Conservation (phyloP, 2,113 vertebrate species). For the Eulemur rufifrons region DNA sequence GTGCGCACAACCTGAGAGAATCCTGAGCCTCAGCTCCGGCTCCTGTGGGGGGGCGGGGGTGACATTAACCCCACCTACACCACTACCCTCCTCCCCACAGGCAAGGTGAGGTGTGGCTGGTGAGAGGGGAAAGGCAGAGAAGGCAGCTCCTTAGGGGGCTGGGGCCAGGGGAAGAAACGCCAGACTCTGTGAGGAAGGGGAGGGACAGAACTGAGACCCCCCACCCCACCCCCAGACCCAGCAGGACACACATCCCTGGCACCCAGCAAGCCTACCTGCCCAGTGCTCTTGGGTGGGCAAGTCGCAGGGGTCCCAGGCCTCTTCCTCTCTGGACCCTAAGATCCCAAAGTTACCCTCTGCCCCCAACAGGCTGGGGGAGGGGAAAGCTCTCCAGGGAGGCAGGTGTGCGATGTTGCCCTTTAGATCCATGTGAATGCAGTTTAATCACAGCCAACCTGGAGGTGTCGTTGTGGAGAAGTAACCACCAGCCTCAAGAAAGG, state of each 20-base stretch:
- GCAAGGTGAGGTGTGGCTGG: background rate
- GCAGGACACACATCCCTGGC: background rate
- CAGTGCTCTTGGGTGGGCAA: background rate
- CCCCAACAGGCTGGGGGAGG: background rate
- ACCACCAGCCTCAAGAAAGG: background rate
- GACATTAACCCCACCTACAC: background rate
- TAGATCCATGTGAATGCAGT: background rate
- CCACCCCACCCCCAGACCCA: too few species aligned
- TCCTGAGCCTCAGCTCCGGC: background rate
- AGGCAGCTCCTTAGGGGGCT: background rate
- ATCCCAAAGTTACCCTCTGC: background rate
- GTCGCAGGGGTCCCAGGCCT: background rate
- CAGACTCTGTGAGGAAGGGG: background rate
- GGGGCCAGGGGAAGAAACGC: background rate
- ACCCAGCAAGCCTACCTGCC: background rate
- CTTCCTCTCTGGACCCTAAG: background rate
- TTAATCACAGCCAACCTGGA: background rate
- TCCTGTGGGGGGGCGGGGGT: background rate
- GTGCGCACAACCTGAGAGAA: background rate
- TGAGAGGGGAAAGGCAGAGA: background rate
- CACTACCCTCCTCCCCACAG: background rate
- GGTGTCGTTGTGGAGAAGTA: background rate
- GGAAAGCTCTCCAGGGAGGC: background rate
- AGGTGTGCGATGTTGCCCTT: background rate
- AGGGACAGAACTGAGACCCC: background rate